Base-by-base conservation (phyloP, 2,113 vertebrate species). In the Ictidomys tridecemlineatus region DNA sequence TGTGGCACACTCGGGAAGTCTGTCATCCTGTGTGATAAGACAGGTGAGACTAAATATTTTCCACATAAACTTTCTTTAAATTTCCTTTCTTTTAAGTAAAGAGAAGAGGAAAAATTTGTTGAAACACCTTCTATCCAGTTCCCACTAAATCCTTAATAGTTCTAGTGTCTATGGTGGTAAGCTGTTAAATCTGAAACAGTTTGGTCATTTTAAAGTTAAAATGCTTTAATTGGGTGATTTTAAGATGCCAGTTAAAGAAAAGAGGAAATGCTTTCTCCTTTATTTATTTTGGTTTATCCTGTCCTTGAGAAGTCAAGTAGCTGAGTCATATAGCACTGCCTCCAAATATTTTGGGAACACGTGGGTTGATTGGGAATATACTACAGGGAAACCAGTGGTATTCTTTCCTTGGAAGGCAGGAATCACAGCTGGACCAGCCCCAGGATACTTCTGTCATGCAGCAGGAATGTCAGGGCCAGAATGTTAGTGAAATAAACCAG, bases 1-100 rank as follows among this genome's bases (percentile, higher is more conserved):
- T 88, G 73, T 98, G 90, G 76, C 8, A 10, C 96, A 94, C 30
- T 89, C 9, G 8, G 72, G 83, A 87, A 92, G 74, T 92, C 96
- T 93, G 91, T 98, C 91, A 72, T 93, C 89, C 61, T 98, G 97
- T 85, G 94, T 95, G 89, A 90, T 96, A 72, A 95, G 69, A 89
- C 96, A 89, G 94, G 92, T 95, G 76, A 20, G 22, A 48, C 58
- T 94, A 91, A 96, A 70, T 95, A 69, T 92, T 98, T 98, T 96
- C 76, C 91, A 92, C 32, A 56, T 17, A 11, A 37, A 14, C 30
- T 63, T 20, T 4, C 5, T 56, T 20, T 51, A 51, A 51, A 56
- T 8, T 22, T 22, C 22, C 22, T 58, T 20, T 58, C 22, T 58
- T 22, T 58, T 58, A 58, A 14, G 28, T 32, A 51, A 92, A 97